These are phyloP conservation scores for Pyrocephalus nanus DNA, from an alignment of 2,797 vertebrate genomes.

Conservation along the genomic window DNA sequence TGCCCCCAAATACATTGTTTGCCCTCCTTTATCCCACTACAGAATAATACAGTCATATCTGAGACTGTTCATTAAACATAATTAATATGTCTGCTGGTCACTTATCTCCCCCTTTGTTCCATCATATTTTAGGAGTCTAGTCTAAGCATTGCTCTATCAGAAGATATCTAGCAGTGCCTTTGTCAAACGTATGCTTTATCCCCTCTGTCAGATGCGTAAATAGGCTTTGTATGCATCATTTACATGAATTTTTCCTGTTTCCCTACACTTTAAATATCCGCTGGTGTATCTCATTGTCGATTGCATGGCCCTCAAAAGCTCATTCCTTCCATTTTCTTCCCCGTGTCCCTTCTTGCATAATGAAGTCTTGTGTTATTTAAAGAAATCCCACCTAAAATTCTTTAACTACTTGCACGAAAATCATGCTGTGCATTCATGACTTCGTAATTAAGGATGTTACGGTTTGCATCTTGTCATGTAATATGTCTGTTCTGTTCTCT, in stretches of 20 bases:
- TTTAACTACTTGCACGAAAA: not conserved
- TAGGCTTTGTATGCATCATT: not conserved
- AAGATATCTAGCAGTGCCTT: not conserved
- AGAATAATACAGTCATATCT: not conserved
- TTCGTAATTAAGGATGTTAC: not conserved
- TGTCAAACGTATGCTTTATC: not conserved
- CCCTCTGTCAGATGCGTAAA: not conserved
- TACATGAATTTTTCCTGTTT: not conserved
- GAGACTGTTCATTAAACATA: not conserved
- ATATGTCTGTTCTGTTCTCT: not conserved
- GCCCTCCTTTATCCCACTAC: not conserved
- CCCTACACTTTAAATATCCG: not conserved
- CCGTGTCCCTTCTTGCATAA: not conserved
- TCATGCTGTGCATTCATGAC: not conserved
- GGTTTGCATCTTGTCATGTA: not conserved
- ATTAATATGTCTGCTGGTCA: not conserved
- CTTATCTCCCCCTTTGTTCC: not conserved
- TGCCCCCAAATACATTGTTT: not conserved
- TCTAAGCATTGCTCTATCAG: not conserved
- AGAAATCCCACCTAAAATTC: not conserved
- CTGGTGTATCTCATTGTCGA: not conserved
- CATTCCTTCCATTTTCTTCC: not conserved
- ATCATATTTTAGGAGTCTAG: not conserved
- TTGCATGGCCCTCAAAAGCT: not conserved
- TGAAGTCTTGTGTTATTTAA: not conserved